Evolutionary conservation across 2,113 vertebrate species (phyloP).

Genomic region (Microtus pennsylvanicus): DNA sequence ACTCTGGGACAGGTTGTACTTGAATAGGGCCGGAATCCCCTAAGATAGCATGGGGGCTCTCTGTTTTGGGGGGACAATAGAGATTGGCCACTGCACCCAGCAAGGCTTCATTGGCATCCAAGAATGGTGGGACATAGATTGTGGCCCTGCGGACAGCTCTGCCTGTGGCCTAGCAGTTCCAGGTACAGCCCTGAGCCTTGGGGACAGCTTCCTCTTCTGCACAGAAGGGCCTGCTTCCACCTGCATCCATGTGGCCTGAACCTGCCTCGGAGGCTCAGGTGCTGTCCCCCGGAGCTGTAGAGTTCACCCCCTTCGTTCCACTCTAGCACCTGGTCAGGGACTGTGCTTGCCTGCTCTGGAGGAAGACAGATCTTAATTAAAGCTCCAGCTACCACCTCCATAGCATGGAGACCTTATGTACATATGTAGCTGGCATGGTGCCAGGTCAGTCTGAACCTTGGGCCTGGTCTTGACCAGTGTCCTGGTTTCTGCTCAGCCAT

Average conservation of each 20-base stretch:
- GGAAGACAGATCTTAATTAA: neutral
- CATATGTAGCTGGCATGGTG: accelerated
- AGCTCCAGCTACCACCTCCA: accelerated
- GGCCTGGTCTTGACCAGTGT: neutral
- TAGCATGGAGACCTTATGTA: accelerated
- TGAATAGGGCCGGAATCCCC: neutral
- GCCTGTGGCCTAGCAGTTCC: accelerated
- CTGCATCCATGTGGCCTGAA: neutral
- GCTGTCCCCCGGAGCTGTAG: neutral
- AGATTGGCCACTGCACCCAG: too few relatives aligned
- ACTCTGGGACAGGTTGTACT: neutral
- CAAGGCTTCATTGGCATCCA: too few relatives aligned
- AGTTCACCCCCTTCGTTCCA: neutral
- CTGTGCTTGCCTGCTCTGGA: neutral
- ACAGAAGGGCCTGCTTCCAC: accelerated
- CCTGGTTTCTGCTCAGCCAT: neutral
- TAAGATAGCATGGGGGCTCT: too few relatives aligned
- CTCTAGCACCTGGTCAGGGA: neutral
- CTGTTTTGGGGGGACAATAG: neutral
- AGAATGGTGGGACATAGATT: too few relatives aligned
- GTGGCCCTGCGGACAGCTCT: neutral
- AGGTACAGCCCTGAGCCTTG: neutral
- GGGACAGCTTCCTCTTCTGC: accelerated
- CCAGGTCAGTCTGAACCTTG: accelerated
- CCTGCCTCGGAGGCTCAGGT: accelerated